These are phyloP conservation scores for Trichosurus vulpecula DNA, from an alignment of 2,797 vertebrate species.

Conservation along the genomic window DNA sequence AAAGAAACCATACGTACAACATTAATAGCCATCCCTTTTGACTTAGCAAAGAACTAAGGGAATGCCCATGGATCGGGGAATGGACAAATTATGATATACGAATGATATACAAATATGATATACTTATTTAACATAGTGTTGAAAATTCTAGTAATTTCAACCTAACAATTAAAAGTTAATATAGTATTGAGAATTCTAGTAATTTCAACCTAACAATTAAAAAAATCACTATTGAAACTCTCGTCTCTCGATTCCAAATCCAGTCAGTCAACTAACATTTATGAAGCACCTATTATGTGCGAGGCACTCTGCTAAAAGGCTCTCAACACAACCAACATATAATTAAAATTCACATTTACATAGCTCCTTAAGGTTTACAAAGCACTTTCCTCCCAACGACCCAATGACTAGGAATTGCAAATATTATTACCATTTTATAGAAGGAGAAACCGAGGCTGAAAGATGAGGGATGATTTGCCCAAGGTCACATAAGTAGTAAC, in stretches of 20 bases:
- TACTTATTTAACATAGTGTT: background rate
- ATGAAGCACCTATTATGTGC: background rate
- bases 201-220: background rate
- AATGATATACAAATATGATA: too few relatives aligned
- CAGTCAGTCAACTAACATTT: background rate
- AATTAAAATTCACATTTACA: background rate
- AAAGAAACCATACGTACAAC: background rate
- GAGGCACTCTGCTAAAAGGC: background rate
- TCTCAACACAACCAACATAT: background rate
- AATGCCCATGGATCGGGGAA: background rate
- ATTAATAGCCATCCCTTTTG: background rate
- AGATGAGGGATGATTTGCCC: background rate
- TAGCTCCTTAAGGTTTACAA: background rate
- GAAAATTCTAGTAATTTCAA: background rate
- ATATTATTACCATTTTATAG: background rate
- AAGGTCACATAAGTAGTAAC: background rate
- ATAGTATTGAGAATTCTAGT: too few relatives aligned
- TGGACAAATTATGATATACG: background rate
- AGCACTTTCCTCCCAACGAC: background rate
- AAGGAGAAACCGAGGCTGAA: background rate
- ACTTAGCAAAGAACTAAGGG: background rate
- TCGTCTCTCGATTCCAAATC: background rate
- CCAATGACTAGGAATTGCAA: background rate
- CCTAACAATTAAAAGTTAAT: too few relatives aligned
- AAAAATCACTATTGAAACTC: background rate